Evolutionary conservation across 2,888 invertebrate genomes (phyloP).

Genomic region (Laspeyria flexula): DNA sequence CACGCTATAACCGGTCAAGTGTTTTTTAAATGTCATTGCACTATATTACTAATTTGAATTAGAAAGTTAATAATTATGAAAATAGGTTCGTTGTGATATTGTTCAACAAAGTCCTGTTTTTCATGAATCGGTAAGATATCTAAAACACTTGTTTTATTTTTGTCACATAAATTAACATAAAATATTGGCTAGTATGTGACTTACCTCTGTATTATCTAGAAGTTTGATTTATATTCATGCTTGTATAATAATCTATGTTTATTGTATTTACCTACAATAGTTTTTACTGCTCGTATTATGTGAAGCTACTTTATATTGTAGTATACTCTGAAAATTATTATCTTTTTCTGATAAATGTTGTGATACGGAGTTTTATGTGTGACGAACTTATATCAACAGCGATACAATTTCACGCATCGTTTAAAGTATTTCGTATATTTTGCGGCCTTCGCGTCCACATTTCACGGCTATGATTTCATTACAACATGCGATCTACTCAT

Average conservation of each 20-base stretch:
- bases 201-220: constrained; percentile 5
- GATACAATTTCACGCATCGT: constrained; percentile 49
- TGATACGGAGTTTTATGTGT: constrained; percentile 9
- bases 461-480: constrained; percentile 51
- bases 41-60: constrained; percentile 16
- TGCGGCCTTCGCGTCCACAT: constrained; percentile 45
- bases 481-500: constrained; percentile 52
- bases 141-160: constrained; percentile 17
- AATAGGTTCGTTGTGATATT: constrained; percentile 8
- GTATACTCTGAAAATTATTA: neutral
- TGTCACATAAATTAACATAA: constrained; percentile 8
- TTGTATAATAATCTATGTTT: neutral
- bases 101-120: constrained; percentile 6
- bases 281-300: neutral
- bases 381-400: constrained; percentile 33
- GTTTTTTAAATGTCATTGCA: constrained; percentile 33
- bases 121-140: constrained; percentile 40
- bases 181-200: constrained; percentile 14
- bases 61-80: constrained; percentile 15
- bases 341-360: constrained; percentile 6
- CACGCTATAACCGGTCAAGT: constrained; percentile 28
- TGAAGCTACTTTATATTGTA: neutral
- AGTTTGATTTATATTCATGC: neutral
- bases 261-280: too few species aligned
- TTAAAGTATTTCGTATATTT: constrained; percentile 46